Base-by-base conservation (phyloP, 2,797 vertebrate species). In the Macroramphosus scolopax region DNA sequence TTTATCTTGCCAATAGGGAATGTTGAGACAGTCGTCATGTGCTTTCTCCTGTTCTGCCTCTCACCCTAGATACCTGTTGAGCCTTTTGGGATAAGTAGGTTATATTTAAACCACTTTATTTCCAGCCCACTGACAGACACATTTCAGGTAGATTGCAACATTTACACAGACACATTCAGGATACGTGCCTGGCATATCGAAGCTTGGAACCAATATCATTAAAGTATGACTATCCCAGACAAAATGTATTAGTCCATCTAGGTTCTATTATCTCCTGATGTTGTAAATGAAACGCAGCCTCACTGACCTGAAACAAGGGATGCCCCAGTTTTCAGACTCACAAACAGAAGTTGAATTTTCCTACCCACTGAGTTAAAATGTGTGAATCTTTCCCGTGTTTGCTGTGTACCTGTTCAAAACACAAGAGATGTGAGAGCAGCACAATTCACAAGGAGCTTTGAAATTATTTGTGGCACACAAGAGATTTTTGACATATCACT, bases 111-210 rank as follows among this genome's bases (percentile, higher is more conserved):
- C 60, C 33, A 53, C 61, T 74, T 74, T 64, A 72, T 79, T 77
- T 69, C 20, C 38, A 65, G 26, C 38, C 54, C 70, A 28, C 35
- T 63, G 37, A 24, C 51, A 45, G 40, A 47, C 67, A 61, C 53
- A 80, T 85, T 85, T 85, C 77, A 80, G 68, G 50, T 68, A 51
- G 62, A 81, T 80, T 85, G 78, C 78, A 79, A 64, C 78, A 85
- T 72, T 76, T 51, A 70, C 43, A 61, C 36, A 51, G 59, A 51
- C 31, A 15, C 29, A 5, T 43, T 67, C 38, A 39, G 65, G 30
- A 61, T 65, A 56, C n/a, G 52, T 66, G 51, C 47, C 61, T 3
- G 26, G 52, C 44, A 51, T 71, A 38, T 41, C 22, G 13, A 22
- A 36, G 20, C 13, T 12, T 56, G 25, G 46, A 57, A 59, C 16